These are phyloP conservation scores for Scomberomorus guttatus DNA, from an alignment of 2,797 vertebrate species.

Conservation along the genomic window DNA sequence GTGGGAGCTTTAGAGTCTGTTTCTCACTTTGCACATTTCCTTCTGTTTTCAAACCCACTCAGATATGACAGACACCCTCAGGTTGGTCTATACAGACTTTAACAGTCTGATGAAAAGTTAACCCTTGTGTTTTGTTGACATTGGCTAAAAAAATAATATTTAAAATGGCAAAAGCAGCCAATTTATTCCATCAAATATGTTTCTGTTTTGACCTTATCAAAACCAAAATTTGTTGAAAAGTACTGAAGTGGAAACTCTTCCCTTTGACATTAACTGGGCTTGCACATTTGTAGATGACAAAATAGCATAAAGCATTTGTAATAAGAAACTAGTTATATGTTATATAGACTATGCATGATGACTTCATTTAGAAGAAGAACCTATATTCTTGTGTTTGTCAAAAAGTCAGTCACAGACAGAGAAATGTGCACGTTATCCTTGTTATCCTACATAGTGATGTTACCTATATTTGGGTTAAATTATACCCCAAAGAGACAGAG, in stretches of 20 bases:
- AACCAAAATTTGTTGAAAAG: background rate
- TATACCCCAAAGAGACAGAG: no score
- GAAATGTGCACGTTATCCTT: no score
- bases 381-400: background rate
- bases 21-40: conserved; percentile 24
- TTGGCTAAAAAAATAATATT: background rate
- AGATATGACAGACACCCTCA: conserved; percentile 15
- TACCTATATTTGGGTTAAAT: no score
- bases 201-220: background rate
- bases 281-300: background rate
- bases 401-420: background rate
- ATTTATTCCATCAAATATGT: background rate
- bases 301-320: background rate
- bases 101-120: conserved; percentile 31
- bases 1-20: conserved; percentile 81
- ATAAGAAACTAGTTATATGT: background rate
- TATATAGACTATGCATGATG: background rate
- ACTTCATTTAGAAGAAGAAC: no score
- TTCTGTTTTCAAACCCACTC: conserved; percentile 43
- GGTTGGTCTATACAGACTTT: conserved; percentile 2
- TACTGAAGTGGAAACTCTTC: background rate
- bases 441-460: no score
- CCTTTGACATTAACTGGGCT: background rate
- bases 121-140: conserved; percentile 4
- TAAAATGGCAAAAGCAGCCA: background rate